Conservation (phyloP, 2,888 invertebrate species). For the Eubasilissa splendida region DNA sequence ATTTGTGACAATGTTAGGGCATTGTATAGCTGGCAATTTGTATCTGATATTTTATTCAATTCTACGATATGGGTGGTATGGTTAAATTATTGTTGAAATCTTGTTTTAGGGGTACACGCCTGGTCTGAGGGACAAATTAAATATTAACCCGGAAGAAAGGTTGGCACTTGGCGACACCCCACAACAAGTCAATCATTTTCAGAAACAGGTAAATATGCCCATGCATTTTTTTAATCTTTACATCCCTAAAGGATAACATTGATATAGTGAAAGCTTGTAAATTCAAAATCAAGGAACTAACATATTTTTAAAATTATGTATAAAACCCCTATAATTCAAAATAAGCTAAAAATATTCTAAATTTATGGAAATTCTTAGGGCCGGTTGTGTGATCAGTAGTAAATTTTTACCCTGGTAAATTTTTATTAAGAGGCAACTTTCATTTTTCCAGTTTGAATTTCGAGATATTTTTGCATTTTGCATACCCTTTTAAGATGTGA, state of each 20-base stretch:
- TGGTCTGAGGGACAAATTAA: slow-evolving; percentile 93
- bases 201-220: slow-evolving; percentile 73
- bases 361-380: too few relatives aligned
- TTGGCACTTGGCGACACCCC: slow-evolving; percentile 82
- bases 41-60: slow-evolving; percentile 10
- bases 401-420: too few relatives aligned
- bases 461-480: too few relatives aligned
- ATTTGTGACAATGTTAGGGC: too few relatives aligned
- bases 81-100: slow-evolving; percentile 23
- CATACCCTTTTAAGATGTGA: too few relatives aligned
- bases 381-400: too few relatives aligned
- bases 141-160: slow-evolving; percentile 92
- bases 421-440: too few relatives aligned
- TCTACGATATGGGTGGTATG: not conserved
- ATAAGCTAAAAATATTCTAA: not conserved
- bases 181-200: slow-evolving; percentile 76
- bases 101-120: slow-evolving; percentile 71
- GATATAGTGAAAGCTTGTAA: too few relatives aligned
- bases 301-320: not conserved
- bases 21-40: too few relatives aligned
- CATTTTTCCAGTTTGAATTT: too few relatives aligned
- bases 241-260: too few relatives aligned
- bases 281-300: not conserved
- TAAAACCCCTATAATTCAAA: not conserved
- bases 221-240: not conserved